Base-by-base conservation (phyloP, 1,140 invertebrate species). In the Hesperophylax magnus region DNA sequence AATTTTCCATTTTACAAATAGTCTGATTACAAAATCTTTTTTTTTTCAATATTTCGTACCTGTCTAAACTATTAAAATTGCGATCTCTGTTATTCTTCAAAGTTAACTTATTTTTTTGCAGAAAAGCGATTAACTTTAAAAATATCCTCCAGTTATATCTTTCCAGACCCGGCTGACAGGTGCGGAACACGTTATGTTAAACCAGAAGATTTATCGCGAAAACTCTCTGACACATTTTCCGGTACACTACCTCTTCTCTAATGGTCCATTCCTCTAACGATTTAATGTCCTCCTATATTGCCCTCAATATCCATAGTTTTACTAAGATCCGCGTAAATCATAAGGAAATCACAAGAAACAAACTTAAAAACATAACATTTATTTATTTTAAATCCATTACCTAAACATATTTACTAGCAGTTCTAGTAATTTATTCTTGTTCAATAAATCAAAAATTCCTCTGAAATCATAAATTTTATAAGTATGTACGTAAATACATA, bases 201-300 rank as follows among this genome's bases (percentile, higher is more conserved):
- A 67, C 27, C 63, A n/a, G 24, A 31, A 67, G 63, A 67, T 67
- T 67, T 67, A 67, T 20, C 15, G 63, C 11, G 27, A 39, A 67
- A 67, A 67, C 63, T 67, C 27, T 67, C 34, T 67, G 63, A 67
- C 63, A 67, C 34, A 34, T 67, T 67, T 67, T 67, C 63, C 63
- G 63, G 31, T 27, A 67, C 63, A 67, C 63, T 67, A 22, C n/a
- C 60, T 67, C n/a, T n/a, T 47, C 27, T n/a, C 63, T 15, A 67
- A 67, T 67, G 27, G 15, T 67, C 24, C 63, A 67, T 34, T 67
- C 39, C 39, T 47, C 39, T 47, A 14, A 47, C 39, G 39, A 47
- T 47, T 47, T 47, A 47, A 47, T 47, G 8, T 14, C 39, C 39
- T 47, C 39, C 39, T 47, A 47, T 11, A 14, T 47, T 47, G 39